phyloP scores from a whole-genome alignment of 1,140 invertebrate species.

The Platorchestia sp. region DNA sequence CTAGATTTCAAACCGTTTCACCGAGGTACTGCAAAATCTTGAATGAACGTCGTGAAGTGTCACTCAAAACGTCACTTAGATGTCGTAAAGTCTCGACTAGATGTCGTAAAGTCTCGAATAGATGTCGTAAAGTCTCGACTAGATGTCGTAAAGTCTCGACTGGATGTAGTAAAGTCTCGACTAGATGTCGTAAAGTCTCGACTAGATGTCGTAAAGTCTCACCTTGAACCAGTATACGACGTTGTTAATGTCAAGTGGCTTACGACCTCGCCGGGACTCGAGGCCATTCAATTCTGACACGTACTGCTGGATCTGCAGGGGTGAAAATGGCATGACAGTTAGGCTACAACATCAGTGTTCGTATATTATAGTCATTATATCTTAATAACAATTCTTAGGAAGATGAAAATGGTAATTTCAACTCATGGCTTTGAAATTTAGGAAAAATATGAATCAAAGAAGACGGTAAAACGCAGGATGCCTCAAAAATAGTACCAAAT shows the following conservation, averaged over 20 bases:
- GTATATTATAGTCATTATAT: no score
- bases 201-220: background rate
- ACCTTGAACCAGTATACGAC: slow-evolving; percentile 99
- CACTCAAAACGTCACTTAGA: no score
- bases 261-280: slow-evolving; percentile 90
- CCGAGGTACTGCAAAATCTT: background rate
- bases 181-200: slow-evolving; percentile 76
- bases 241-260: slow-evolving; percentile 96
- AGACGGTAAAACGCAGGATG: no score
- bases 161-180: background rate
- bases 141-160: background rate
- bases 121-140: background rate
- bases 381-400: no score
- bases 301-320: slow-evolving; percentile 89
- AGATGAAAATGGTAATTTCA: no score
- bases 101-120: background rate
- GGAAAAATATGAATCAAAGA: no score
- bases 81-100: background rate
- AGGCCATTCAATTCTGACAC: slow-evolving; percentile 92
- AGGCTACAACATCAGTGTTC: background rate
- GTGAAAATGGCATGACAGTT: slow-evolving; percentile 51
- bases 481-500: no score
- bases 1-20: background rate
- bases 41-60: no score
- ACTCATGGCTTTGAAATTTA: no score